phyloP scores from a whole-genome alignment of 1,140 invertebrate genomes.

The Hylyphantes graminicola region DNA sequence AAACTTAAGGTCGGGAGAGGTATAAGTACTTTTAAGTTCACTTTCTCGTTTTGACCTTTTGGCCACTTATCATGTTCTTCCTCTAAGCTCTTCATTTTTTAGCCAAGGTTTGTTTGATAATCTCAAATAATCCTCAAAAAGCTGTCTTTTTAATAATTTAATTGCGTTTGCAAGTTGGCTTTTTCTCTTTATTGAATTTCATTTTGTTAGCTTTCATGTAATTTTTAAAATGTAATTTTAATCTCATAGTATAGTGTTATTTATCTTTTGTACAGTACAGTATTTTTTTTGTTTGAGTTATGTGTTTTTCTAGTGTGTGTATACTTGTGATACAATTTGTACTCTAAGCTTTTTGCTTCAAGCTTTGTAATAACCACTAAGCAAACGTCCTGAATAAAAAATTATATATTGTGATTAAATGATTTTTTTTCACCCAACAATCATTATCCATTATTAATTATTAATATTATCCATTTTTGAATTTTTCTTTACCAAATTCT shows the following conservation, averaged over 20 bases:
- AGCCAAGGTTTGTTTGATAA: too few relatives aligned
- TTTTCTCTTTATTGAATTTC: neutral
- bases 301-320: neutral
- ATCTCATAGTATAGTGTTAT: slow-evolving; percentile 13
- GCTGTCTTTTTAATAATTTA: too few relatives aligned
- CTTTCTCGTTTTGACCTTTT: too few relatives aligned
- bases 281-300: neutral
- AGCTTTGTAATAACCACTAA: slow-evolving; percentile 14
- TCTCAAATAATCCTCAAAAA: too few relatives aligned
- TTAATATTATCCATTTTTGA: too few relatives aligned
- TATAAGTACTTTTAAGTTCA: too few relatives aligned
- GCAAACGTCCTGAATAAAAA: slow-evolving; percentile 27
- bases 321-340: slow-evolving; percentile 20
- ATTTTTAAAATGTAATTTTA: neutral
- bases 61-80: too few relatives aligned
- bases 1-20: too few relatives aligned
- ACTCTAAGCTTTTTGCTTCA: slow-evolving; percentile 18
- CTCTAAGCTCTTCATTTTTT: too few relatives aligned
- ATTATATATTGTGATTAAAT: slow-evolving; percentile 3
- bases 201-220: slow-evolving; percentile 2
- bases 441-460: neutral
- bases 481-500: too few relatives aligned
- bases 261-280: slow-evolving; percentile 13
- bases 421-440: neutral
- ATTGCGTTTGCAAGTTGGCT: too few relatives aligned